Evolutionary conservation across 2,113 vertebrate genomes (phyloP), one percentile per base, ranked within the genome.

Genomic region (Ammodytes marinus): DNA sequence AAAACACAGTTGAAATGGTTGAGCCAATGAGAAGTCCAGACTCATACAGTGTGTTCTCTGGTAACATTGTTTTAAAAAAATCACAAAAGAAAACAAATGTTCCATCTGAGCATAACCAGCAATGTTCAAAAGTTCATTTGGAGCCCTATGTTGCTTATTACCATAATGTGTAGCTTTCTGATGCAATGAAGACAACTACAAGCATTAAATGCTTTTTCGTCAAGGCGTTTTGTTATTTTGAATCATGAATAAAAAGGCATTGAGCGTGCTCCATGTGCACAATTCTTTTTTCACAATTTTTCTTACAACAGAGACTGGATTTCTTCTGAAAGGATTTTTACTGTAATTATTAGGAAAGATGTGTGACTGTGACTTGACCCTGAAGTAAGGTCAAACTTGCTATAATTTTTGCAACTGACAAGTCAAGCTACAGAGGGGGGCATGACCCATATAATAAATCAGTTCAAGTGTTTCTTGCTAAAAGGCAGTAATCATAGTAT

Each of bases 321-420:
- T 69, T 4, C 50, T 45, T 50, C 15, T 50, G 43, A 5, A 40
- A 67, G 7, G 11, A 10, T 59, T 60, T 27, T 15, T 35, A 4
- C 14, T 58, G 12, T 46, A 10, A 49, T 14, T 6, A 42, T 35
- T 42, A 10, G 5, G 42, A 69, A 63, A 27, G 27, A 43, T 53
- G 10, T 17, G 4, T 80, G 15, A 19, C 64, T 67, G 69, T 71
- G 69, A 60, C 5, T 63, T 64, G 63, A 43, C 53, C 72, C 40
- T 39, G 12, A 6, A 27, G 8, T 50, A 54, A 74, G 55, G 47
- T 61, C 74, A 17, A 27, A 47, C 60, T 45, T 64, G 72, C 82
- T 66, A 77, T 66, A 59, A 71, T 83, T 43, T 52, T 3, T 82
- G 55, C 12, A 63, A 75, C 40, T 67, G 43, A 55, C n/a, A 66